These are phyloP conservation scores for Eulithis prunata DNA, from an alignment of 2,888 invertebrate genomes.

Conservation along the genomic window DNA sequence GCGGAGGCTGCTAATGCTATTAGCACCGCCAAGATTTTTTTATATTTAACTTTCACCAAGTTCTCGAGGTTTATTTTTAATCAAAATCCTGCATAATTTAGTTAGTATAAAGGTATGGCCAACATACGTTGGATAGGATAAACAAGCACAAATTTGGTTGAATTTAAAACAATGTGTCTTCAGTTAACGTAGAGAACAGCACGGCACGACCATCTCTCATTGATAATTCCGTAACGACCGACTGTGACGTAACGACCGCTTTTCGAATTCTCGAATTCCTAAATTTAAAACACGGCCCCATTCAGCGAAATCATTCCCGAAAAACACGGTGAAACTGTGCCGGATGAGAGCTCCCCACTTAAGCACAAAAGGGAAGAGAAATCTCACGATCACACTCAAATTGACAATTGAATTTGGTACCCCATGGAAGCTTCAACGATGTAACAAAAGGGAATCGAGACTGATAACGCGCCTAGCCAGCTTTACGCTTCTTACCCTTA, in stretches of 20 bases:
- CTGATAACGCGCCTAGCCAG: conserved; percentile 29
- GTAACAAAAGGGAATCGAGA: conserved; percentile 45
- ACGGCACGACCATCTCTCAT: conserved; percentile 3
- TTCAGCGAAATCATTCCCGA: conserved; percentile 13
- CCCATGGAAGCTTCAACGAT: conserved; percentile 37
- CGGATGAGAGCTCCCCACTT: conserved; percentile 40
- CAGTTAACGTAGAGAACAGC: background rate
- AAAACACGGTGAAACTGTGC: conserved; percentile 32
- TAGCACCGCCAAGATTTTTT: too few species aligned
- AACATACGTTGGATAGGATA: too few species aligned
- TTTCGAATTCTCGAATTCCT: conserved; percentile 11
- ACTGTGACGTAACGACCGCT: conserved; percentile 8
- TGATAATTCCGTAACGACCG: conserved; percentile 7
- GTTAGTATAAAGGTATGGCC: too few species aligned
- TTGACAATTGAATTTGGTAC: conserved; percentile 53
- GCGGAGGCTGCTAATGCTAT: too few species aligned
- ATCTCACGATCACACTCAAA: conserved; percentile 39
- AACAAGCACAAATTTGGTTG: background rate
- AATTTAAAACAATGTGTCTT: background rate
- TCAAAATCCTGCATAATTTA: too few species aligned
- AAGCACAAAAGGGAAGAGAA: conserved; percentile 44
- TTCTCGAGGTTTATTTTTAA: too few species aligned
- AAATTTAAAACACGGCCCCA: conserved; percentile 11
- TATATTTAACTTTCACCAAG: too few species aligned
- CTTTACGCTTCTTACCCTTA: conserved; percentile 7